Percentiles rank a stretch among this genome's conserved stretches.
These are phyloP conservation scores for Desmodus rotundus DNA, from an alignment of 2,113 vertebrate species.

Conservation along the genomic window DNA sequence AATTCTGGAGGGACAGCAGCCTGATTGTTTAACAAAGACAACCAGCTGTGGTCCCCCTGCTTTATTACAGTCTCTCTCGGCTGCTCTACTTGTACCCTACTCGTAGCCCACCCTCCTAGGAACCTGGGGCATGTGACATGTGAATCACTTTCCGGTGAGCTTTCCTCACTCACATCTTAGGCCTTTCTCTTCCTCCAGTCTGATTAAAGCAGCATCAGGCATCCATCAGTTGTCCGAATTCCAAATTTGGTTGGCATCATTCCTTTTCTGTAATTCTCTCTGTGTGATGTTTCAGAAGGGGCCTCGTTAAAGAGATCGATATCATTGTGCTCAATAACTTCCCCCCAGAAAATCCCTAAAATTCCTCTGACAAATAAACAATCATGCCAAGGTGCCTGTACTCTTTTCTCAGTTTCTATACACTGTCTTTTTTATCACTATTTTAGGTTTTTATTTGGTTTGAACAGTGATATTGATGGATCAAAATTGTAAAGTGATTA, in stretches of 20 bases:
- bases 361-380: neutral
- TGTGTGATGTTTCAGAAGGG: neutral
- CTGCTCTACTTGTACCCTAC: neutral
- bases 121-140: neutral
- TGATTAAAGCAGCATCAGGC: neutral
- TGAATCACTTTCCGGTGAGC: neutral
- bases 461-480: neutral
- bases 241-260: neutral
- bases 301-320: neutral
- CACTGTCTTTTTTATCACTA: neutral
- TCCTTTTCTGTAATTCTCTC: neutral
- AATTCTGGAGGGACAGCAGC: neutral
- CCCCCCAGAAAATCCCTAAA: neutral
- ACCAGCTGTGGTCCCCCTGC: fast-evolving
- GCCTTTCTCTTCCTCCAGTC: neutral
- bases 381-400: neutral
- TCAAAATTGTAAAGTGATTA: neutral
- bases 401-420: neutral
- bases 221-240: neutral
- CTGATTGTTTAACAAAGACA: neutral
- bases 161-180: neutral
- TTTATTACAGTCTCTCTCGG: neutral
- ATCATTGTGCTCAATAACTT: neutral
- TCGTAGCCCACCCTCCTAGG: neutral
- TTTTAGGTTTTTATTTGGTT: neutral